Evolutionary conservation across 2,888 invertebrate species (phyloP).

Genomic region (Chloromyia formosa): DNA sequence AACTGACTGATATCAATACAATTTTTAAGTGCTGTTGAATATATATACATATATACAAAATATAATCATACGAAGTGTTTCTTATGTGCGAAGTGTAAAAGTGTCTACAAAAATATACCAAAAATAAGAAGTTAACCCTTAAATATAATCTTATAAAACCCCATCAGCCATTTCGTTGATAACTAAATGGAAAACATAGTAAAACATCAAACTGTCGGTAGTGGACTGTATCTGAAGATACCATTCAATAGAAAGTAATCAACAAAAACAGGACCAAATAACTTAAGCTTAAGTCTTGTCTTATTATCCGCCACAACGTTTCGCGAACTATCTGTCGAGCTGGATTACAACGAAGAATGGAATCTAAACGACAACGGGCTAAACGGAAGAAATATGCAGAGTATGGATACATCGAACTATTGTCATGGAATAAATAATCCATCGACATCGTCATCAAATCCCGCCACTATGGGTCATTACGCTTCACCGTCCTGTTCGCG

Average conservation of each 20-base stretch:
- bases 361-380: slow-evolving; percentile 39
- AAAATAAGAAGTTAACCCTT: no score
- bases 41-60: no score
- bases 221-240: slow-evolving; percentile 9
- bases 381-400: slow-evolving; percentile 43
- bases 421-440: slow-evolving; percentile 45
- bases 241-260: slow-evolving; percentile 12
- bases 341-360: slow-evolving; percentile 49
- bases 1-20: no score
- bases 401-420: slow-evolving; percentile 44
- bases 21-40: no score
- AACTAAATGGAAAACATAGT: slow-evolving; percentile 11
- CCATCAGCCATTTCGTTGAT: not conserved
- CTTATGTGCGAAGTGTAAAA: no score
- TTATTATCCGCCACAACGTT: not conserved
- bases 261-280: not conserved
- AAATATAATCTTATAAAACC: no score
- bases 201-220: not conserved
- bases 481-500: slow-evolving; percentile 25
- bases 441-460: not conserved
- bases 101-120: no score
- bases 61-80: no score
- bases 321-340: slow-evolving; percentile 28
- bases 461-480: slow-evolving; percentile 7
- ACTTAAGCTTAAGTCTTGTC: no score